A percentile compares a stretch with the other conserved stretches of the same genome.
Conservation (phyloP, 2,113 vertebrate genomes). For the Platichthys stellatus region DNA sequence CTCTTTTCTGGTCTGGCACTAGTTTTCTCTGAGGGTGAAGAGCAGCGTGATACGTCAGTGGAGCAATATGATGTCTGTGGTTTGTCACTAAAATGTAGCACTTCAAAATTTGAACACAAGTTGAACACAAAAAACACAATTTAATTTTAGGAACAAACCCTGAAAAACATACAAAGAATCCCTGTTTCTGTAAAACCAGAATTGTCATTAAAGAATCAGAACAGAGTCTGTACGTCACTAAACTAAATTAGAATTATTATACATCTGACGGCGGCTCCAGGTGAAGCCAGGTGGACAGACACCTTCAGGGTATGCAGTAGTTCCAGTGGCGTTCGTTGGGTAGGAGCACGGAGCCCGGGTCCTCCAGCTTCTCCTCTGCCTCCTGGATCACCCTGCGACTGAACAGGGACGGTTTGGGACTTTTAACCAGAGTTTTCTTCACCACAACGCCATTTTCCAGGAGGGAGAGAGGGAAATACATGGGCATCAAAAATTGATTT, state of each 20-base stretch:
- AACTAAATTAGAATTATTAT: not conserved
- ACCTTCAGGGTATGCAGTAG: constrained; percentile 75
- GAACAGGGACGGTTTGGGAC: constrained; percentile 82
- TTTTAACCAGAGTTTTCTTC: constrained; percentile 76
- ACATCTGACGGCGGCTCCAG: not conserved
- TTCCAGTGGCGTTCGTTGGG: constrained; percentile 93
- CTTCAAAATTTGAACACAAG: not conserved
- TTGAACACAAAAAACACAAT: not conserved
- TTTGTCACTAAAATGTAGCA: too few species aligned
- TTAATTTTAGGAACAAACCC: not conserved
- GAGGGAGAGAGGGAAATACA: too few species aligned
- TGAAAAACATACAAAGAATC: not conserved
- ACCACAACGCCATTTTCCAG: constrained; percentile 86
- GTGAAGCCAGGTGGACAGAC: not conserved
- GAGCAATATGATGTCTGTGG: too few species aligned
- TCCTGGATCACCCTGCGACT: constrained; percentile 44
- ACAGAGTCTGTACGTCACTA: not conserved
- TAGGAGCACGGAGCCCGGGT: constrained; percentile 73
- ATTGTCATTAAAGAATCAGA: not conserved
- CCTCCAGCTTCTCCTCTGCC: not conserved
- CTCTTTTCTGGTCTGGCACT: too few species aligned
- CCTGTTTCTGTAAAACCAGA: constrained; percentile 53
- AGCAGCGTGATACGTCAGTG: too few species aligned
- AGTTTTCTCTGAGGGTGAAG: too few species aligned
- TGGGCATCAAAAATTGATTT: too few species aligned